phyloP scores from a whole-genome alignment of 2,113 vertebrate genomes.

The Melanerpes aurifrons region DNA sequence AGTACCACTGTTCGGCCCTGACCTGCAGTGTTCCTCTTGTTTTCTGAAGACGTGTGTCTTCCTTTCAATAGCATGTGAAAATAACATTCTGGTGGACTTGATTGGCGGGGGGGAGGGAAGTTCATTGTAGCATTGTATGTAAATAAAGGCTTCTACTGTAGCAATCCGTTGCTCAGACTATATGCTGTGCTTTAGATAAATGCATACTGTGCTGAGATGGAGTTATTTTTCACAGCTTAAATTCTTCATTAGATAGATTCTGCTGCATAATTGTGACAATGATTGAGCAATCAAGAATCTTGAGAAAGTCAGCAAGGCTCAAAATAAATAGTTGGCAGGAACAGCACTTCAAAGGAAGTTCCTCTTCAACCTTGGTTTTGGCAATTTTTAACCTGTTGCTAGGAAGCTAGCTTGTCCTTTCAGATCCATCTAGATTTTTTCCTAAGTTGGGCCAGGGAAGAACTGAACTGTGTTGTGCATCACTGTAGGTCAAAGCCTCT shows the following conservation, averaged over 20 bases:
- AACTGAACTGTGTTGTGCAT: not conserved
- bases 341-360: not conserved
- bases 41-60: not conserved
- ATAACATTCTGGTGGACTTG: not conserved
- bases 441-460: not conserved
- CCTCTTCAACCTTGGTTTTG: not conserved
- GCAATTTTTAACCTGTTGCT: not conserved
- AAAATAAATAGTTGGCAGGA: not conserved
- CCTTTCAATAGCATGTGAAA: not conserved
- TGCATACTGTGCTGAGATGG: not conserved
- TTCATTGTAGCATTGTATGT: not conserved
- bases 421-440: not conserved
- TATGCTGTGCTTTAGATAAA: not conserved
- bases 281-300: not conserved
- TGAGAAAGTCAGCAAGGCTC: not conserved
- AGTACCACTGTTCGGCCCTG: not conserved
- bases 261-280: not conserved
- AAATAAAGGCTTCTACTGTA: not conserved
- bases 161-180: not conserved
- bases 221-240: not conserved
- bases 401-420: not conserved
- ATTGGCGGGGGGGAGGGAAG: not conserved
- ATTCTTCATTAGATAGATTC: not conserved
- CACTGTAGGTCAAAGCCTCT: not conserved
- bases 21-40: not conserved